Percentiles rank a stretch among this genome's conserved stretches.
Conservation (phyloP, 2,888 invertebrate species). For the Andrena flavipes region DNA sequence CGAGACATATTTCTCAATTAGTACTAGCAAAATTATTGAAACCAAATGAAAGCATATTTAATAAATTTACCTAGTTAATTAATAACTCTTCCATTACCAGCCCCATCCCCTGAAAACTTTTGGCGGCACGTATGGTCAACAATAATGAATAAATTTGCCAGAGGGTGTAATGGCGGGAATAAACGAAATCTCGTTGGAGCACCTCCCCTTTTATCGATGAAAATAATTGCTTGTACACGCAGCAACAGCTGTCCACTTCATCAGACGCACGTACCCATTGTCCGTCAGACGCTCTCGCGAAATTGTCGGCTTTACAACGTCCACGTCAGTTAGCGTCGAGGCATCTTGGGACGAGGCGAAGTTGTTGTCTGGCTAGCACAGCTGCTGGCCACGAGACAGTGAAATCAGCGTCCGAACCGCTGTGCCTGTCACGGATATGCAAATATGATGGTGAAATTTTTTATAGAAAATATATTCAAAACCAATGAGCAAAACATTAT, state of each 20-base stretch:
- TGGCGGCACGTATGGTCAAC: not conserved
- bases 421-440: conserved; percentile 23
- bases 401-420: conserved; percentile 20
- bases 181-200: conserved; percentile 27
- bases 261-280: conserved; percentile 52
- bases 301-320: conserved; percentile 69
- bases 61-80: too few species aligned
- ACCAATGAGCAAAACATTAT: not conserved
- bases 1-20: too few species aligned
- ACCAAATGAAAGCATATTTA: too few species aligned
- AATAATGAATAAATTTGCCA: conserved; percentile 25
- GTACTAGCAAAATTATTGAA: too few species aligned
- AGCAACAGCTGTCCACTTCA: conserved; percentile 47
- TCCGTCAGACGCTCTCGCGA: conserved; percentile 50
- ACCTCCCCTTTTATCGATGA: conserved; percentile 14
- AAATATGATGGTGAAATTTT: conserved; percentile 9
- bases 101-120: not conserved
- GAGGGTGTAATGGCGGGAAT: conserved; percentile 3
- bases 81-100: too few species aligned
- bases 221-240: conserved; percentile 54
- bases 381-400: conserved; percentile 33
- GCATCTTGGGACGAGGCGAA: conserved; percentile 49
- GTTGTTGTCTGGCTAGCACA: conserved; percentile 46
- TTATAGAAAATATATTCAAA: not conserved
- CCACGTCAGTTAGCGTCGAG: conserved; percentile 70